A percentile compares a stretch with the other conserved stretches of the same genome.
Conservation (phyloP, 2,797 vertebrate species). For the Pristis pectinata region DNA sequence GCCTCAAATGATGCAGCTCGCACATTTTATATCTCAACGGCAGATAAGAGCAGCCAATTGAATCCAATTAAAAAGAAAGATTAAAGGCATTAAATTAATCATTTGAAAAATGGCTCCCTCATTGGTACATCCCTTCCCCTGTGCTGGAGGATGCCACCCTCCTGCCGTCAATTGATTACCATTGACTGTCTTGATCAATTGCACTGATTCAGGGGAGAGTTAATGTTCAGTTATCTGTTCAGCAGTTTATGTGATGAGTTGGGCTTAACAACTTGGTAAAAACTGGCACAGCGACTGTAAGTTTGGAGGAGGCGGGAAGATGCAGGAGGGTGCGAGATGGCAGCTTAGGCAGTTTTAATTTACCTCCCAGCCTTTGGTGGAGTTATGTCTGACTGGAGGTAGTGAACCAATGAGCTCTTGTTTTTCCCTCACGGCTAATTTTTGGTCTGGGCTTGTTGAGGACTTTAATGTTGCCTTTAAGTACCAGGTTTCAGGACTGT, state of each 20-base stretch:
- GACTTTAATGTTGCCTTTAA: neutral
- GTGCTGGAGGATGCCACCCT: neutral
- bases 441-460: neutral
- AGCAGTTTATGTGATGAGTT: neutral
- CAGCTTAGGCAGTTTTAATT: neutral
- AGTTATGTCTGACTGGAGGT: neutral
- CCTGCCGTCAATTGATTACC: neutral
- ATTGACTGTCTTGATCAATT: neutral
- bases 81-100: neutral
- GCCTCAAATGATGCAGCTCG: neutral
- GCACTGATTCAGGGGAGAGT: neutral
- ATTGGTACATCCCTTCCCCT: neutral
- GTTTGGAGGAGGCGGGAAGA: neutral
- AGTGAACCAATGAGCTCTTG: neutral
- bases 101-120: neutral
- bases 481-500: neutral
- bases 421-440: neutral
- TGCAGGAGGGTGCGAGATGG: neutral
- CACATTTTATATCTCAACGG: neutral
- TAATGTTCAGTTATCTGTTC: neutral
- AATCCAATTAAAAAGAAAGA: conserved; percentile 26
- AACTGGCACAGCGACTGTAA: neutral
- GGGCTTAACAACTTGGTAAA: neutral
- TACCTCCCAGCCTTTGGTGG: neutral
- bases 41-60: neutral